Evolutionary conservation across 2,113 vertebrate species (phyloP), one percentile per base, ranked within the genome.

Genomic region (Ceyx cyanopectus): DNA sequence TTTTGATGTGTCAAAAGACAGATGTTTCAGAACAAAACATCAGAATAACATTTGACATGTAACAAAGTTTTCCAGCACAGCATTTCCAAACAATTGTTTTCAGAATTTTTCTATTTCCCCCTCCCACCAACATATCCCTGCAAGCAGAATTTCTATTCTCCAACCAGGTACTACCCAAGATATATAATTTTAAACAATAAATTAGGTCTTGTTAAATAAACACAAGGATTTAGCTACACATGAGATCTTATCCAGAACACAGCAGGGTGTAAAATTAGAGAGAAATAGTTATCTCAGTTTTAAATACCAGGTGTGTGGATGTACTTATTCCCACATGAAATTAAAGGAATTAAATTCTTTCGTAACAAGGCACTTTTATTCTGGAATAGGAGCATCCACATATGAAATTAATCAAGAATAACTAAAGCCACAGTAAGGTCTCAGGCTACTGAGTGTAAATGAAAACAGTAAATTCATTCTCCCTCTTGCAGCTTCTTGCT

Each of bases 371-470:
- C 87, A 85, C 82, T 92, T 82, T 60, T 87, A 91, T 95, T 89
- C 92, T 95, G 80, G 93, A 92, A 91, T 30, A 88, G 83, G 48
- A 94, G 34, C 72, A 90, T 90, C 83, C 85, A 90, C 92, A 94
- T 75, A 81, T 72, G 76, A 95, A 81, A 81, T 84, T 75, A 85
- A 94, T 94, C 92, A 90, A 83, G 85, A 94, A 88, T 56, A 92
- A 66, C 68, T 86, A 75, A 94, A 95, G 85, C 82, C 73, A 83
- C 45, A 75, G 69, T 27, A 86, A 90, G 76, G 73, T 90, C 83
- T 86, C 68, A 41, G 56, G 92, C 94, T 93, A 92, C 94, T 45
- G 91, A 85, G 70, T 74, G 18, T 48, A 94, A 89, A 82, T 53
- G 72, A 40, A 83, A 90, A 89, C 78, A 95, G 73, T 73, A 85